Percentiles rank a stretch among this genome's conserved stretches.
phyloP scores from a whole-genome alignment of 1,140 invertebrate species.

The Myzus persicae region DNA sequence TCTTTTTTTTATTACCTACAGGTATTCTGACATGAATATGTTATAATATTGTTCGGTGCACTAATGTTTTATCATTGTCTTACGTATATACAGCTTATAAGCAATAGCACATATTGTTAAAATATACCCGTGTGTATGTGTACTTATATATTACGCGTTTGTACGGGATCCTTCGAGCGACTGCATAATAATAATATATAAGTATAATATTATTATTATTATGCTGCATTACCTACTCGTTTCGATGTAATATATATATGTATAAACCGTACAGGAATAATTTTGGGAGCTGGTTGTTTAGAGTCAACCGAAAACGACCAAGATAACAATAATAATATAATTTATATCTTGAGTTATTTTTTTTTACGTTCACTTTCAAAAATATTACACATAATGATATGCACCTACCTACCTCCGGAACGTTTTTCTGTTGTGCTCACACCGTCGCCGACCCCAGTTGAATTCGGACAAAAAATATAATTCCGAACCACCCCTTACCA shows the following conservation, averaged over 20 bases:
- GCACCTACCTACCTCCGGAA: not conserved
- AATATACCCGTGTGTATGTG: not conserved
- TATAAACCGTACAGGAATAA: not conserved
- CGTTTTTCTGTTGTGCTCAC: not conserved
- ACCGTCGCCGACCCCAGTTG: not conserved
- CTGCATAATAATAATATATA: slow-evolving; percentile 10
- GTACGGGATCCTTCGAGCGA: not conserved
- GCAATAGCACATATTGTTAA: not conserved
- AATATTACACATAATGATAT: slow-evolving; percentile 8
- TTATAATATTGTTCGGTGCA: not conserved
- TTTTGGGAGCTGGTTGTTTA: not conserved
- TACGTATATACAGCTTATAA: not conserved
- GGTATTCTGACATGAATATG: not conserved
- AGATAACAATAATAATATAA: not conserved
- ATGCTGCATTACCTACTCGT: not conserved
- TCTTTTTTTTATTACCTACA: not conserved
- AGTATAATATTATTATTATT: not conserved
- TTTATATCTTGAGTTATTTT: slow-evolving; percentile 8
- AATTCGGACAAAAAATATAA: not conserved
- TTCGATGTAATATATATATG: not conserved
- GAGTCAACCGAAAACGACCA: not conserved
- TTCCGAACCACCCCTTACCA: not conserved
- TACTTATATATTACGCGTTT: not conserved
- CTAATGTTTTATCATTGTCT: not conserved
- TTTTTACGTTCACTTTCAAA: not conserved